phyloP scores from a whole-genome alignment of 35 echinoderm and acorn worm species.

The Anneissia japonica region DNA sequence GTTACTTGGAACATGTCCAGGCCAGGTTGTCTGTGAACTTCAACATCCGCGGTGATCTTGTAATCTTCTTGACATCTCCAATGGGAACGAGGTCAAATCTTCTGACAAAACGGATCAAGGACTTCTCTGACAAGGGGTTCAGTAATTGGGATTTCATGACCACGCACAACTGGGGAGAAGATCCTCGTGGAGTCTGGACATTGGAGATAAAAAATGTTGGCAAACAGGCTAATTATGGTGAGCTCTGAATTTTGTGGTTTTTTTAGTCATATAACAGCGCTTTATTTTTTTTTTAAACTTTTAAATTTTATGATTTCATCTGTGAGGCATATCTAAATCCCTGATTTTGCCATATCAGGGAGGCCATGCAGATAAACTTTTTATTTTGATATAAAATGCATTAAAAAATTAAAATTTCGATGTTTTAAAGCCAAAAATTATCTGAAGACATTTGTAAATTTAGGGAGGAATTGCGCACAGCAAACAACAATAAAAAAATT shows the following conservation, averaged over 20 bases:
- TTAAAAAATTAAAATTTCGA: too few relatives aligned
- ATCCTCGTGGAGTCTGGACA: conserved; percentile 57
- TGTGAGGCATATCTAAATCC: too few relatives aligned
- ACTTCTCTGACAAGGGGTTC: conserved; percentile 58
- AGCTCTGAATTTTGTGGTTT: not conserved
- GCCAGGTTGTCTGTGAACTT: conserved; percentile 55
- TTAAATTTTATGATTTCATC: not conserved
- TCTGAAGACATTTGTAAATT: too few relatives aligned
- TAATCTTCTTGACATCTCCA: conserved; percentile 70
- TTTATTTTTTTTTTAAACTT: not conserved
- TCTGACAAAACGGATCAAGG: conserved; percentile 49
- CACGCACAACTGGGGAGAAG: conserved; percentile 88
- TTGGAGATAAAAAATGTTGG: conserved; percentile 72
- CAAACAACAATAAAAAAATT: too few relatives aligned
- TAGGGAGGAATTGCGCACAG: too few relatives aligned
- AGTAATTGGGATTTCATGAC: conserved; percentile 84
- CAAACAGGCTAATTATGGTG: conserved; percentile 15
- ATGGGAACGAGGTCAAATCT: conserved; percentile 55
- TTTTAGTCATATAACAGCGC: too few relatives aligned
- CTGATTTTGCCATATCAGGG: too few relatives aligned
- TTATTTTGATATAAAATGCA: too few relatives aligned
- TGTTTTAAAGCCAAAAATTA: too few relatives aligned
- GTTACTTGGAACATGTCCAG: conserved; percentile 66
- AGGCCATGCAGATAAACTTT: too few relatives aligned
- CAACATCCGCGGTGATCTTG: conserved; percentile 56